Percentiles rank a stretch among this genome's conserved stretches.
Conservation (phyloP, 2,113 vertebrate genomes). For the Cacatua alba region DNA sequence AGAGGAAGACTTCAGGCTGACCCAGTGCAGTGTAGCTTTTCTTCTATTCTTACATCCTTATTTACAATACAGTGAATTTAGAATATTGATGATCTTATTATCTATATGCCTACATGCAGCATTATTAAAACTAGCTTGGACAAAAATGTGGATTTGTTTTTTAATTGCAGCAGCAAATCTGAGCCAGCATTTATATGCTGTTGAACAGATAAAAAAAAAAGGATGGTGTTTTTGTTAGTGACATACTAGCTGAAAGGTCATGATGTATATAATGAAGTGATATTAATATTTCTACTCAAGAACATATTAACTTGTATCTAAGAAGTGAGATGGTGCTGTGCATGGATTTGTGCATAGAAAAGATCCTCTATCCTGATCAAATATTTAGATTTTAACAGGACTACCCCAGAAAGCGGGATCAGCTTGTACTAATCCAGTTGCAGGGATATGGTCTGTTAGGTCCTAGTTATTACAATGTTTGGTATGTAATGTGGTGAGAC, state of each 20-base stretch:
- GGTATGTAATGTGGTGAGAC: neutral
- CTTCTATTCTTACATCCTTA: neutral
- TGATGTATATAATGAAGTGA: neutral
- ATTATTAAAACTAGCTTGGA: neutral
- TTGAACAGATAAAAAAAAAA: neutral
- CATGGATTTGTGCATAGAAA: neutral
- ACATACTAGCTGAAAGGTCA: neutral
- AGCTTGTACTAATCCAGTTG: neutral
- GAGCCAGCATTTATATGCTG: neutral
- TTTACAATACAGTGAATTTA: neutral
- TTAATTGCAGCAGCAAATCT: neutral
- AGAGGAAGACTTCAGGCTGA: neutral
- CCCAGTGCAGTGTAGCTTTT: accelerated
- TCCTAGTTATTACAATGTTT: neutral
- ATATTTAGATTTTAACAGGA: neutral
- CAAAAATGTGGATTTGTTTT: neutral
- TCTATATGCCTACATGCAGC: neutral
- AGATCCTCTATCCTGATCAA: neutral
- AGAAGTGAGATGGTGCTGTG: neutral
- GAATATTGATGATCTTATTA: neutral
- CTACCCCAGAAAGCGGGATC: neutral
- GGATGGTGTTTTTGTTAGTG: neutral
- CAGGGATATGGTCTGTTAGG: neutral
- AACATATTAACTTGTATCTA: neutral
- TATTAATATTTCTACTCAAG: neutral